Evolutionary conservation across 2,888 invertebrate species (phyloP), one percentile per base, ranked within the genome.

Genomic region (Lordiphosa andalusiaca): DNA sequence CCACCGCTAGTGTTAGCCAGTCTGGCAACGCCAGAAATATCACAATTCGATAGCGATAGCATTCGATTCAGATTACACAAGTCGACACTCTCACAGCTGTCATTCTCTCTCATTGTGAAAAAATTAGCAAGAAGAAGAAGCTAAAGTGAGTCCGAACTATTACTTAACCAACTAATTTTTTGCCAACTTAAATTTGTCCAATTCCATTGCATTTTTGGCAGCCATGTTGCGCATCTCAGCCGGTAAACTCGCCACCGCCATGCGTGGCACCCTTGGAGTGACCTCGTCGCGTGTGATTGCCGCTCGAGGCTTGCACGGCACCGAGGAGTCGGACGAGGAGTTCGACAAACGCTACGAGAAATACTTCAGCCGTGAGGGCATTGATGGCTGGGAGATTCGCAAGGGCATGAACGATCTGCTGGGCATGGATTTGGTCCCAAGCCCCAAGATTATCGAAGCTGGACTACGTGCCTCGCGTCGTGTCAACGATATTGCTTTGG

Each of bases 371-470:
- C 93, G 95, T 62, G 91, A 92, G 63, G 95, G 97, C 84, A 96
- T 98, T 88, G 98, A 98, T 90, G 95, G 95, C 51, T 98, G 98
- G 98, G 97, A 98, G 91, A 91, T 97, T 78, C 94, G 98, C 61
- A 95, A 96, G 88, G 97, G 93, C 4, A 95, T 97, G 94, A 96
- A 95, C 84, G 96, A 96, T 88, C 90, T 97, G 70, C 92, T 93
- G 83, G 96, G 95, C 73, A 94, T 95, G 93, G 98, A 99, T 91
- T 90, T 96, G 86, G 93, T 99, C 6, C 98, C 98, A 0, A 98
- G 98, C 88, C 98, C 98, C 65, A 93, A 92, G 88, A 95, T 98
- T 74, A 93, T 98, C 72, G 92, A 92, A 76, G 95, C 98, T 49
- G 96, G 95, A 1, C 90, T 99, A 73, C 93, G 93, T 67, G 99